phyloP scores from a whole-genome alignment of 2,797 vertebrate genomes.

The Knipowitschia caucasica region DNA sequence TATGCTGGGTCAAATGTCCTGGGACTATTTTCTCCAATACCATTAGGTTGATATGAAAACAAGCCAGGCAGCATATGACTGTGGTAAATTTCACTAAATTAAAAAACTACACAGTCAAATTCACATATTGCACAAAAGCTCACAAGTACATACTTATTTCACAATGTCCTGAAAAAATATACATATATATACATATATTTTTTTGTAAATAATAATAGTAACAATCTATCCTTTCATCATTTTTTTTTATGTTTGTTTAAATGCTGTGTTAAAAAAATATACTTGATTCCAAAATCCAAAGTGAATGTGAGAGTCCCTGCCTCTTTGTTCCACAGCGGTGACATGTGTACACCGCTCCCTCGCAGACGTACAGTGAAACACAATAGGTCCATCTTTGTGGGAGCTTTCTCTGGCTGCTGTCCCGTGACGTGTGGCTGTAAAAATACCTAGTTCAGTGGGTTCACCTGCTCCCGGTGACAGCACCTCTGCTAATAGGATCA shows the following conservation, averaged over 20 bases:
- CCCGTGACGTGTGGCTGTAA: conserved; percentile 35
- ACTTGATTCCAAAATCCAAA: not conserved
- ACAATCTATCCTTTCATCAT: too few relatives aligned
- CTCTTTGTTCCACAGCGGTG: not conserved
- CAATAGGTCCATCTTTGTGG: conserved; percentile 38
- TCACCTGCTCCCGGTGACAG: conserved; percentile 31
- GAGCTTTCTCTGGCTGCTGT: conserved; percentile 37
- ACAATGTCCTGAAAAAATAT: too few relatives aligned
- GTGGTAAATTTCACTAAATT: not conserved
- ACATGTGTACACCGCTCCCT: conserved; percentile 8
- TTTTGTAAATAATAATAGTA: too few relatives aligned
- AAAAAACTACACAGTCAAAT: not conserved
- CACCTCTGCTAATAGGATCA: conserved; percentile 45
- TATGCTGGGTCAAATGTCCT: conserved; percentile 77
- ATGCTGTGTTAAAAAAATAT: too few relatives aligned
- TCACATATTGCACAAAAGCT: not conserved
- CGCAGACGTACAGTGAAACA: conserved; percentile 30
- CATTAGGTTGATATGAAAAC: conserved; percentile 9
- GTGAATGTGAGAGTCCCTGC: not conserved
- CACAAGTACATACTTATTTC: not conserved
- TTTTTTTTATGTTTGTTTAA: too few relatives aligned
- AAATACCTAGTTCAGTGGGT: conserved; percentile 37
- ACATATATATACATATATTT: too few relatives aligned
- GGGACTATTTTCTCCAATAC: conserved; percentile 76
- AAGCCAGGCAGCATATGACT: not conserved